Percentiles rank a stretch among this genome's conserved stretches.
These are phyloP conservation scores for Mallotus villosus DNA, from an alignment of 2,797 vertebrate species.

Conservation along the genomic window DNA sequence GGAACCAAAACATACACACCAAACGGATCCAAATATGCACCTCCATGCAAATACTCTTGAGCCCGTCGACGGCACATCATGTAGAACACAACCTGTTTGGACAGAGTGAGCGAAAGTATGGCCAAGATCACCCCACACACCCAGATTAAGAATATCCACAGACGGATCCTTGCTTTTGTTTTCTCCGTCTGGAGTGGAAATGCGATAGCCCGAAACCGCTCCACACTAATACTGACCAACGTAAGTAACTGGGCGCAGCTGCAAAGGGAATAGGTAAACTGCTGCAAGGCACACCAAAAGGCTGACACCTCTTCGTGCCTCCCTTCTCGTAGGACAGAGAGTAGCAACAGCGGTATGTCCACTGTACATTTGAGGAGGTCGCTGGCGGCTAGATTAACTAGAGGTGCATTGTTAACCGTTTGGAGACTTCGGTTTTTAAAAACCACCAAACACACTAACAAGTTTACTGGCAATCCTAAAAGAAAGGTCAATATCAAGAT, in stretches of 20 bases:
- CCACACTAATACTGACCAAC: conserved; percentile 66
- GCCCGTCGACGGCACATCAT: conserved; percentile 48
- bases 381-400: conserved; percentile 60
- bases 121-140: conserved; percentile 47
- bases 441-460: conserved; percentile 65
- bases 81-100: conserved; percentile 43
- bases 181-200: conserved; percentile 59
- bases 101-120: conserved; percentile 46
- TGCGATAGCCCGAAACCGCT: conserved; percentile 63
- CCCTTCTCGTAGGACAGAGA: conserved; percentile 37
- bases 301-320: conserved; percentile 13
- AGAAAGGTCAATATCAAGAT: conserved; percentile 47
- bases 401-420: conserved; percentile 59
- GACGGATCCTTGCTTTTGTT: conserved; percentile 42
- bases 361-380: conserved; percentile 64
- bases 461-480: conserved; percentile 56
- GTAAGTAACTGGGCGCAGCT: conserved; percentile 69
- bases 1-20: conserved; percentile 63
- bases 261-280: conserved; percentile 67
- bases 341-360: conserved; percentile 62
- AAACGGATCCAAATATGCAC: conserved; percentile 46
- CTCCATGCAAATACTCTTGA: not conserved
- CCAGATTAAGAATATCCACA: conserved; percentile 65
- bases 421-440: conserved; percentile 57
- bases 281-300: conserved; percentile 55